phyloP scores from a whole-genome alignment of 53 echinoderm and acorn worm species.

The Temnopleurus reevesii region DNA sequence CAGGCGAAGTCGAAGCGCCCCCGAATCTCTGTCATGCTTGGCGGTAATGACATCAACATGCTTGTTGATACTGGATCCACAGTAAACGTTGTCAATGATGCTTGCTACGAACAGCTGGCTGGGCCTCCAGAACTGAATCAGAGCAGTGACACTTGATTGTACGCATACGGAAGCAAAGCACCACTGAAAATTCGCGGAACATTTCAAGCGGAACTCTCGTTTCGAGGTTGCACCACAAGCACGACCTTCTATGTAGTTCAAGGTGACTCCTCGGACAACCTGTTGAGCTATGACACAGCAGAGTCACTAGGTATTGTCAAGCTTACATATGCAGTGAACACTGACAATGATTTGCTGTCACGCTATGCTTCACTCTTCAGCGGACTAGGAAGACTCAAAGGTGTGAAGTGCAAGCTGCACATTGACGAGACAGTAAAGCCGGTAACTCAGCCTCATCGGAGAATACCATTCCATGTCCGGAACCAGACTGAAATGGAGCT shows the following conservation, averaged over 20 bases:
- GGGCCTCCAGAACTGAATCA: not conserved
- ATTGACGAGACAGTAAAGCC: conserved; percentile 46
- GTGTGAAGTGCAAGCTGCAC: conserved; percentile 40
- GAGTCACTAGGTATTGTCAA: conserved; percentile 38
- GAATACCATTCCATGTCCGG: conserved; percentile 45
- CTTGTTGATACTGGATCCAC: not conserved
- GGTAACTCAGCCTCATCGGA: conserved; percentile 36
- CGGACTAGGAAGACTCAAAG: conserved; percentile 52
- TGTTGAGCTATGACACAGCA: conserved; percentile 40
- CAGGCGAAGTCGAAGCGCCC: not conserved
- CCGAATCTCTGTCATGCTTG: not conserved
- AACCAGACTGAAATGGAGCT: conserved; percentile 48
- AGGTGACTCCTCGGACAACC: not conserved
- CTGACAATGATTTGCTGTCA: not conserved
- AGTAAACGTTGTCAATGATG: not conserved
- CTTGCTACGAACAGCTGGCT: conserved; percentile 23
- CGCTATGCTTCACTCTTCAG: conserved; percentile 38
- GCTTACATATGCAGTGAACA: conserved; percentile 2
- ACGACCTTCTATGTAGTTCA: conserved; percentile 19
- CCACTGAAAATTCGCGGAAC: not conserved
- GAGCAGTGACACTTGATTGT: not conserved
- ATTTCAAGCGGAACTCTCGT: not conserved
- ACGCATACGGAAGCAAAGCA: not conserved
- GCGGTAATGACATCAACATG: not conserved
- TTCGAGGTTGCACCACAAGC: not conserved